A percentile compares a stretch with the other conserved stretches of the same genome.
These are phyloP conservation scores for Eulemur mongoz DNA, from an alignment of 2,797 vertebrate genomes.

Conservation along the genomic window DNA sequence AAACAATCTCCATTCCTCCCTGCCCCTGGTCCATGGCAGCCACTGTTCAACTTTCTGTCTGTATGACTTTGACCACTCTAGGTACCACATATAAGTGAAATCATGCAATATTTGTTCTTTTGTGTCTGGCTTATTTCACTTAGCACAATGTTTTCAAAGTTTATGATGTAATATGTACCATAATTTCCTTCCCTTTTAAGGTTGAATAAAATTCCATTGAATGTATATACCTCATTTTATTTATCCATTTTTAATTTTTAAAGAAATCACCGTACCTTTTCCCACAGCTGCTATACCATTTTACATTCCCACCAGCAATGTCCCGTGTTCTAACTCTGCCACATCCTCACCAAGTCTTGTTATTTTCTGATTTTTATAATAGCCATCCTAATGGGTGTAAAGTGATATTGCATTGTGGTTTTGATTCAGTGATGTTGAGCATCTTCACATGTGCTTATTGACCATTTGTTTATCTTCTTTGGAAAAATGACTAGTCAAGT, in stretches of 20 bases:
- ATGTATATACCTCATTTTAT: neutral
- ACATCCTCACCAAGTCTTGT: neutral
- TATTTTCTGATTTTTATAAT: neutral
- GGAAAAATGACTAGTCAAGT: neutral
- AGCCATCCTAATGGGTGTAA: neutral
- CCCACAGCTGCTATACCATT: neutral
- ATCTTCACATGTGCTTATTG: neutral
- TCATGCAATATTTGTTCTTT: neutral
- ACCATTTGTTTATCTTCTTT: neutral
- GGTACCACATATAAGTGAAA: neutral
- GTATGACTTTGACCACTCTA: neutral
- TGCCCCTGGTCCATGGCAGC: neutral
- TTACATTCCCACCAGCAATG: neutral
- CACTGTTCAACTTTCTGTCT: neutral
- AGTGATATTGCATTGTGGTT: neutral
- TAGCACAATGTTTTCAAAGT: neutral
- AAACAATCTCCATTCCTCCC: neutral
- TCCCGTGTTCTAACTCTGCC: neutral
- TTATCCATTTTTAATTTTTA: neutral
- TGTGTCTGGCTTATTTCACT: neutral
- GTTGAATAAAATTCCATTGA: neutral
- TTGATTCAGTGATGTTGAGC: neutral
- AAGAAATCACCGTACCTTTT: neutral
- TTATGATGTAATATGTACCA: neutral
- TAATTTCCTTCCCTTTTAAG: neutral